These are phyloP conservation scores for Argyra leucocephala DNA, from an alignment of 2,888 invertebrate species.

Conservation along the genomic window DNA sequence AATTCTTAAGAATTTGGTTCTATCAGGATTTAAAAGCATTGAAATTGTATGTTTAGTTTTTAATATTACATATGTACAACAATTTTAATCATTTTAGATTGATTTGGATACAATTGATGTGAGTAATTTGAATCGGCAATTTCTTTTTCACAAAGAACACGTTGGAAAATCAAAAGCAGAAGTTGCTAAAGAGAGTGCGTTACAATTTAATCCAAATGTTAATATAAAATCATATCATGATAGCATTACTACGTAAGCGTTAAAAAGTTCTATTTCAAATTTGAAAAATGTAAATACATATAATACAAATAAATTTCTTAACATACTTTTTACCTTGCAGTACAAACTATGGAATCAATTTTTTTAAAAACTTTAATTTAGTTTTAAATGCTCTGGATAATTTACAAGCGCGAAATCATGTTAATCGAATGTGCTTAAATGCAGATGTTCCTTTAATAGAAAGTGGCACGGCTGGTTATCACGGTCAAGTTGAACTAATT, in stretches of 20 bases:
- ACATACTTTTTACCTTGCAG: conserved; percentile 47
- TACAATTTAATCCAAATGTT: conserved; percentile 78
- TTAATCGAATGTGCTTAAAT: conserved; percentile 96
- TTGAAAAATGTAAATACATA: background rate
- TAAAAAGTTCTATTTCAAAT: too few relatives aligned
- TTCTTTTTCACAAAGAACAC: conserved; percentile 96
- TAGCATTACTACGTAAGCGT: conserved; percentile 83
- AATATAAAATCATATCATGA: conserved; percentile 86
- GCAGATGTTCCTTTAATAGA: conserved; percentile 90
- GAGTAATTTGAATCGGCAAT: conserved; percentile 96
- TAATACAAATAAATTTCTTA: conserved; percentile 12
- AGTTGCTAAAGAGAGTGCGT: conserved; percentile 81
- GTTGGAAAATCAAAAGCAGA: conserved; percentile 94
- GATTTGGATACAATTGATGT: conserved; percentile 99
- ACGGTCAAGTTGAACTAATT: conserved; percentile 88
- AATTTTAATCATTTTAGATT: conserved; percentile 81
- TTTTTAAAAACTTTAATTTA: conserved; percentile 81
- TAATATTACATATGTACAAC: background rate
- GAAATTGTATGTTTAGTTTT: conserved; percentile 68
- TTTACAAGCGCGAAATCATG: conserved; percentile 90
- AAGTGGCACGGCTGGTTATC: conserved; percentile 94
- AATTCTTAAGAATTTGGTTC: conserved; percentile 89
- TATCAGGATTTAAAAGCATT: conserved; percentile 86
- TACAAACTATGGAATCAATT: conserved; percentile 78
- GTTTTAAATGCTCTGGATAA: conserved; percentile 98